These are phyloP conservation scores for Pseudomyrmex gracilis DNA, from an alignment of 1,140 invertebrate genomes.

Conservation along the genomic window DNA sequence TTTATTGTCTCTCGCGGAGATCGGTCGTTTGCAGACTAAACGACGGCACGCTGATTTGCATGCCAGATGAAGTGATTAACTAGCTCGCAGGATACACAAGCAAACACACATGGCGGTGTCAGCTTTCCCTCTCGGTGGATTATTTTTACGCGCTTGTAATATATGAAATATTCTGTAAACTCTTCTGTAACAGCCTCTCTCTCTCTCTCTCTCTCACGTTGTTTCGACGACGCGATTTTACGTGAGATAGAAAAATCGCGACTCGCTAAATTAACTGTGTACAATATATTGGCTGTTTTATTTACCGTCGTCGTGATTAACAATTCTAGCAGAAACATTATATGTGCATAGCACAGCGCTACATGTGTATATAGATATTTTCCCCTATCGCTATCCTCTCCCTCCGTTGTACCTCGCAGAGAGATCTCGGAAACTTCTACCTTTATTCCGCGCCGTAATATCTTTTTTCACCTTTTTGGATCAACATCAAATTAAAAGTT, in stretches of 20 bases:
- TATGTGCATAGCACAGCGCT: no score
- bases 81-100: neutral
- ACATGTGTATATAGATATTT: neutral
- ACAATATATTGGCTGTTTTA: no score
- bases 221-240: no score
- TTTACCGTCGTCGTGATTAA: no score
- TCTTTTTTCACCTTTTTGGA: neutral
- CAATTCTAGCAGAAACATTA: no score
- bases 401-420: no score
- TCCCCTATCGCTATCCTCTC: neutral
- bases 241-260: no score
- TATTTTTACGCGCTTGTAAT: no score
- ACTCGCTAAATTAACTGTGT: no score
- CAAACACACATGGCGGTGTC: neutral
- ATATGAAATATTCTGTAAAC: no score
- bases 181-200: no score
- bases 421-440: neutral
- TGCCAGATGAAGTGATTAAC: conserved; percentile 28
- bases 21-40: conserved; percentile 4
- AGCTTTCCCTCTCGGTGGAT: neutral
- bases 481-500: conserved; percentile 40
- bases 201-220: no score
- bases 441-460: conserved; percentile 18
- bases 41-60: conserved; percentile 12
- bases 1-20: neutral